Base-by-base conservation (phyloP, 2,113 vertebrate species). In the Serilophus lunatus region DNA sequence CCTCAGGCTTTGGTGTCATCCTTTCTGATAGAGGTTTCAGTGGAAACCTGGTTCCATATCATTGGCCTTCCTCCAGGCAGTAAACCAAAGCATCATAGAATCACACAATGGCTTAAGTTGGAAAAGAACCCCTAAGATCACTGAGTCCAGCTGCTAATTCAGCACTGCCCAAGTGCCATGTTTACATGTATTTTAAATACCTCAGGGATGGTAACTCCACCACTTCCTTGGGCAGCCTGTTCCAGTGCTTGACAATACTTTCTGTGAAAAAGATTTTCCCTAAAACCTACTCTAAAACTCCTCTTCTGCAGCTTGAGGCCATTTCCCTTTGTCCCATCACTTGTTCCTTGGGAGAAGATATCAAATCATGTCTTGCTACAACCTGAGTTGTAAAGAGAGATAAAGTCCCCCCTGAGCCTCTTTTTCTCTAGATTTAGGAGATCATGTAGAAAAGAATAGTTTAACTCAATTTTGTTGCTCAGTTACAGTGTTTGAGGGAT, bases 141-240 rank as follows among this genome's bases (percentile, higher is more conserved):
- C 18, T 0, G 0, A 57, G 22, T 15, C 22, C 72, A 57, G 35
- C 11, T 17, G 15, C 20, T 33, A 61, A 33, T 11, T 18, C 54
- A 35, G 42, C 24, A 31, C 50, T 75, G n/a, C 75, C n/a, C 38
- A 10, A 1, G 33, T 14, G n/a, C n/a, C 56, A 26, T 36, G 33
- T 18, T 11, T 29, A 3, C 42, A 3, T 3, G 1, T 12, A 33
- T 33, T 25, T 40, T 1, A 28, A 66, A 60, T 0, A 20, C 7
- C 19, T 60, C 47, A 20, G 51, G 19, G 17, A 31, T 45, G 51
- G 40, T 18, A 18, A 33, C 6, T 40, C 14, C 8, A 47, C 50
- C 15, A 13, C 56, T 35, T 49, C 79, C 28, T 3, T 13, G 28
- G 40, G 12, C 50, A 88, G 57, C 20, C 45, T 60, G 13, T 76